Base-by-base conservation (phyloP, 2,113 vertebrate species). In the Gymnorhina tibicen region DNA sequence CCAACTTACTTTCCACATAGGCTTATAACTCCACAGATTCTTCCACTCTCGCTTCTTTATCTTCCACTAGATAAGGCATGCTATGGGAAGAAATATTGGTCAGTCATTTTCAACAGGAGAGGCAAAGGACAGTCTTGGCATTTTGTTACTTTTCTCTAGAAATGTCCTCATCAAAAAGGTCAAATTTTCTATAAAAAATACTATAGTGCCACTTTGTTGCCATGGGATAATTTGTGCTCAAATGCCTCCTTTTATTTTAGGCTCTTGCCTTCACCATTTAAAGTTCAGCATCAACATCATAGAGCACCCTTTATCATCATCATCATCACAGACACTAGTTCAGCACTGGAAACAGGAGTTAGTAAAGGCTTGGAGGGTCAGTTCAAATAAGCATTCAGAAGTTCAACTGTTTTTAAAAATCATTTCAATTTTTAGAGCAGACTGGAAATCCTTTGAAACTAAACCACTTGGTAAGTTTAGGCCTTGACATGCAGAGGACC, bases 101-200 rank as follows among this genome's bases (percentile, higher is more conserved):
- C 59, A 76, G 47, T 77, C 21, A 44, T 90, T 94, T 91, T 79
- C 5, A 1, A 39, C 13, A 81, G 74, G 63, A 97, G 96, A 95
- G 83, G 33, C 72, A 94, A 66, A 85, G 8, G 37, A 74, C 62
- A 87, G 89, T 69, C 72, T 37, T 83, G 47, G 26, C 28, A 86
- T 80, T 84, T 79, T 96, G 50, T 92, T 79, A 85, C 92, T 96
- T 96, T 78, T 50, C 42, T 86, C 47, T 44, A 96, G 84, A 87
- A 41, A 73, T n/a, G 39, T 70, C 46, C 73, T 85, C 27, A 22
- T 62, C 37, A 84, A 72, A 97, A 97, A 96, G 88, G 89, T 96
- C 86, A 94, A 9, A 24, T 27, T 62, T 80, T 81, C 73, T 82
- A 52, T 13, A 30, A 60, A 69, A 84, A 85, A 58, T 19, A 55